phyloP scores from a whole-genome alignment of 2,888 invertebrate genomes.

The Malthinus flaveolus region DNA sequence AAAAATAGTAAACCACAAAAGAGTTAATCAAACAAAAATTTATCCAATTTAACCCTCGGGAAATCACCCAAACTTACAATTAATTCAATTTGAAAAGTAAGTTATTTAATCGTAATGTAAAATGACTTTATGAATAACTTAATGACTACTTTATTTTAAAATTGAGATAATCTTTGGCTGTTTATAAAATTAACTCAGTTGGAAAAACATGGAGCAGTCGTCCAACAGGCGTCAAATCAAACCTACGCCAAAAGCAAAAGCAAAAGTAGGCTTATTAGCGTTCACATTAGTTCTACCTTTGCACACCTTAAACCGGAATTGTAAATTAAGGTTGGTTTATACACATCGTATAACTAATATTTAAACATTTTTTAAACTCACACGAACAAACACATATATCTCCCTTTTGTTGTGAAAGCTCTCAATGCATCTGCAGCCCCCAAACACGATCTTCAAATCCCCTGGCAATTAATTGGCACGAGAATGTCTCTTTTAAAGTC shows the following conservation, averaged over 20 bases:
- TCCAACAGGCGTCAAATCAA: constrained; percentile 31
- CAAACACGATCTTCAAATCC: too few species aligned
- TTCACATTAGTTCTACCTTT: constrained; percentile 25
- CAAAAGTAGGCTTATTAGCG: constrained; percentile 35
- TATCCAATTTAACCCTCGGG: not conserved
- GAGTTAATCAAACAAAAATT: not conserved
- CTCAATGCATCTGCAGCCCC: too few species aligned
- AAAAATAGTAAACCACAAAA: not conserved
- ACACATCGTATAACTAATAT: constrained; percentile 13
- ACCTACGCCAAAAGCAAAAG: constrained; percentile 35
- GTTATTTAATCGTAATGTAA: constrained; percentile 3
- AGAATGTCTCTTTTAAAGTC: too few species aligned
- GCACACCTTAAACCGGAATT: constrained; percentile 32
- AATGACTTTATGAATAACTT: constrained; percentile 6
- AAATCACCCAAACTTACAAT: not conserved
- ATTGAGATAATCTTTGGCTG: constrained; percentile 2
- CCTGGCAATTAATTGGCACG: too few species aligned
- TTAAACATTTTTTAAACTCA: constrained; percentile 10
- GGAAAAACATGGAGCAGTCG: constrained; percentile 28
- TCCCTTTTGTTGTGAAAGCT: too few species aligned
- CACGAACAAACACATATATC: not conserved
- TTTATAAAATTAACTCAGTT: constrained; percentile 6
- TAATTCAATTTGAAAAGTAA: not conserved
- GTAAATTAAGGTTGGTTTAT: constrained; percentile 26
- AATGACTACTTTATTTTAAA: constrained; percentile 3